Conservation (phyloP, 2,888 invertebrate genomes). For the Theodoxus fluviatilis region DNA sequence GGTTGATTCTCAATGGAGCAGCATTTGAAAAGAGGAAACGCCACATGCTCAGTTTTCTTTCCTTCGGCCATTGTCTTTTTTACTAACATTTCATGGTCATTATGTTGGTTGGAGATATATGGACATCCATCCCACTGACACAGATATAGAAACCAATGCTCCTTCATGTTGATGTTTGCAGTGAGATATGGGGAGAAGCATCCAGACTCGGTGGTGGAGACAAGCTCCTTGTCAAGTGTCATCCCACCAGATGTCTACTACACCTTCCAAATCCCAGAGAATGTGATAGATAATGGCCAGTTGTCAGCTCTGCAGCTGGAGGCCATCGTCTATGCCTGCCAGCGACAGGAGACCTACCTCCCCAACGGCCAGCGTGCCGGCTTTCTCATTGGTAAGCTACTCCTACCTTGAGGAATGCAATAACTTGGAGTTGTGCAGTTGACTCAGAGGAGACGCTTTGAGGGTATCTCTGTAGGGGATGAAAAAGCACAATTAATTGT, state of each 20-base stretch:
- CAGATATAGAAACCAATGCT: no score
- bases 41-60: no score
- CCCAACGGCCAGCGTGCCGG: constrained; percentile 91
- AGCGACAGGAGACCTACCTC: constrained; percentile 89
- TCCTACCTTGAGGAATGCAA: no score
- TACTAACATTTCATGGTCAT: background rate
- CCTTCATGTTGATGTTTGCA: constrained; percentile 59
- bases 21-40: no score
- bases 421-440: no score
- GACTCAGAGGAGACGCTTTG: no score
- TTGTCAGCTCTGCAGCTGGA: constrained; percentile 96
- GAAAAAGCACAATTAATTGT: no score
- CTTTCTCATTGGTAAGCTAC: constrained; percentile 84
- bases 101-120: background rate
- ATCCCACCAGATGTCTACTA: constrained; percentile 94
- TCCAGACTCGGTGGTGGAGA: constrained; percentile 98
- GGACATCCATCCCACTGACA: no score
- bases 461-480: no score
- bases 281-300: constrained; percentile 81
- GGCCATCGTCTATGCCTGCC: constrained; percentile 95
- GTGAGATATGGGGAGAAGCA: constrained; percentile 93
- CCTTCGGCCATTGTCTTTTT: no score
- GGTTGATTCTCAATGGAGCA: no score
- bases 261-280: constrained; percentile 73
- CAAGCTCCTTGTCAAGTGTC: constrained; percentile 94